These are phyloP conservation scores for Pseudoatta argentina DNA, from an alignment of 1,140 invertebrate species.

Conservation along the genomic window DNA sequence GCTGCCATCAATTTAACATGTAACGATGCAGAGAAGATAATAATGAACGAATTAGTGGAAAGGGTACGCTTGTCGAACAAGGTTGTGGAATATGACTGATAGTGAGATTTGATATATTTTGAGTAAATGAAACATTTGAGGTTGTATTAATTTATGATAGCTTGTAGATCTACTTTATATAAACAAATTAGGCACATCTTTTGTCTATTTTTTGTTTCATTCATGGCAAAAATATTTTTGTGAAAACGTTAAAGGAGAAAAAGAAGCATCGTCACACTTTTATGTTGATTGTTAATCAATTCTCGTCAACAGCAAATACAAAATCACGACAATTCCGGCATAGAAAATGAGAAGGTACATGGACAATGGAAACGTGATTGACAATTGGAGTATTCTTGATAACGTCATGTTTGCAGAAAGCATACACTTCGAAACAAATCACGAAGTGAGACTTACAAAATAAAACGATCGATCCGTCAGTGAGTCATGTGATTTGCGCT, in stretches of 20 bases:
- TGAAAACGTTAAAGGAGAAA: not conserved
- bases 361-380: conserved; percentile 78
- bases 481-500: conserved; percentile 49
- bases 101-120: not conserved
- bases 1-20: conserved; percentile 3
- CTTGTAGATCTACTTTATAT: not conserved
- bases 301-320: conserved; percentile 78
- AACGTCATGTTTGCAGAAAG: conserved; percentile 75
- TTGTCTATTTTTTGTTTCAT: not conserved
- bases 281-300: not conserved
- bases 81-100: not conserved
- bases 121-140: not conserved
- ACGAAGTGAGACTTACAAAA: not conserved
- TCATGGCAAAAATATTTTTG: not conserved
- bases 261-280: not conserved
- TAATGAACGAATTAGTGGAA: conserved; percentile 15
- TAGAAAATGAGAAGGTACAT: conserved; percentile 84
- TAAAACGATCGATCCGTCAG: conserved; percentile 1
- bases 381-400: conserved; percentile 78
- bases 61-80: not conserved
- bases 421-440: not conserved
- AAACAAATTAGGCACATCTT: not conserved
- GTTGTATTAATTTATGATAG: not conserved
- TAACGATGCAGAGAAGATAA: conserved; percentile 6
- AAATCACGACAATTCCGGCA: conserved; percentile 72